Base-by-base conservation (phyloP, 2,888 invertebrate species). In the Drosophila colorata region DNA sequence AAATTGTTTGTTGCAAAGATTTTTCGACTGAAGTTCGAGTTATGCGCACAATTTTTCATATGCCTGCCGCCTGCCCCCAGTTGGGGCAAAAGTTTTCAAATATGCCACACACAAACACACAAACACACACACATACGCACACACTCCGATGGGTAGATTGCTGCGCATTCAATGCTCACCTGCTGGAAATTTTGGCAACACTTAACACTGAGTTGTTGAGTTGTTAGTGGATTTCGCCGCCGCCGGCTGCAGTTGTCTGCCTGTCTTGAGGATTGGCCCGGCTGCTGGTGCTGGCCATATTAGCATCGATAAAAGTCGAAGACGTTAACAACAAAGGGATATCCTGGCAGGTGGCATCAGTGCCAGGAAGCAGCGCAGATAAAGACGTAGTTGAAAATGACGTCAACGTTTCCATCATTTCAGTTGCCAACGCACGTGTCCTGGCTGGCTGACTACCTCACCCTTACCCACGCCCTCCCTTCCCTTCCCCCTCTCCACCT, bases 271-370 rank as follows among this genome's bases (percentile, higher is more conserved):
- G 7, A 18, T 13, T 51, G 70, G 38, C 28, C 18, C 57, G 23
- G 6, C 16, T 23, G 8, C 31, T 52, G 25, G 33, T 4, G 31
- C 44, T 20, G 47, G 37, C 28, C 66, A 63, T 80, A 88, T 84
- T 80, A 87, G 82, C 85, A 74, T 72, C 87, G 89, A 82, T 88
- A 78, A 81, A 87, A 88, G 89, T 84, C 89, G 48, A 84, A 80
- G 80, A 73, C 70, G 82, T 73, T 87, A 70, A 84, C 88, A 84
- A 81, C 88, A 87, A 88, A 73, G 60, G 86, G 89, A 88, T 74
- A 84, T 87, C 85, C 89, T 68, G 74, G 49, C 73, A 72, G 81
- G 59, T 48, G 43, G 23, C 61, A 43, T 20, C 28, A 33, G 28
- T 20, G 48, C 20, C 53, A 74, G 78, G 75, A 78, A 74, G 60